Evolutionary conservation across 2,113 vertebrate genomes (phyloP).

Genomic region (Bufo bufo): DNA sequence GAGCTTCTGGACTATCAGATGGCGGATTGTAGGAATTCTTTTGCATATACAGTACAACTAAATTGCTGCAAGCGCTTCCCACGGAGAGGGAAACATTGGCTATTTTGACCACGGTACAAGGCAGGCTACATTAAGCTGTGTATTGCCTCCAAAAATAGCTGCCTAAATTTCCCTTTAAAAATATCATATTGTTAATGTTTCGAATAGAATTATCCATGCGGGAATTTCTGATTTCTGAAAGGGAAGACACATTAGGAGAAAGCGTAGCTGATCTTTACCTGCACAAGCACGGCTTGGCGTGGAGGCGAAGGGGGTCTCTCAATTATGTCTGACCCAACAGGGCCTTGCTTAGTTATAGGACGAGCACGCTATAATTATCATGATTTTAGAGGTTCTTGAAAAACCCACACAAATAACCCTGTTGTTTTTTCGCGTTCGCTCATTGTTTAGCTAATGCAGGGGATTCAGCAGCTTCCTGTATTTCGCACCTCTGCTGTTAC

Average conservation of each 20-base stretch:
- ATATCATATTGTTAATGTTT: slow-evolving; percentile 34
- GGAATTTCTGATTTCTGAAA: slow-evolving; percentile 34
- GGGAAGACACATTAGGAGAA: slow-evolving; percentile 50
- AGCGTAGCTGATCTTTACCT: slow-evolving; percentile 26
- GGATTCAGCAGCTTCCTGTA: slow-evolving; percentile 39
- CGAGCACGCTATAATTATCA: slow-evolving; percentile 51
- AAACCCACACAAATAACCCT: slow-evolving; percentile 59
- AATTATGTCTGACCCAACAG: slow-evolving; percentile 51
- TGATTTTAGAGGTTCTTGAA: slow-evolving; percentile 48
- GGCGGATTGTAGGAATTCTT: not conserved
- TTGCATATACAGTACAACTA: not conserved
- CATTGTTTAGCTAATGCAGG: slow-evolving; percentile 52
- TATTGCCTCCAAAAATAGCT: slow-evolving; percentile 50
- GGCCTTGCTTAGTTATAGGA: slow-evolving; percentile 38
- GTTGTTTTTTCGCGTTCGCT: slow-evolving; percentile 48
- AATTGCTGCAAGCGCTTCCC: not conserved
- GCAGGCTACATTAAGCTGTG: slow-evolving; percentile 25
- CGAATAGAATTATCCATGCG: slow-evolving; percentile 50
- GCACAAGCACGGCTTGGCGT: slow-evolving; percentile 17
- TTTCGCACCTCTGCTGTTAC: slow-evolving; percentile 46
- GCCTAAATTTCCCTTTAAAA: slow-evolving; percentile 34
- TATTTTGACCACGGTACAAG: slow-evolving; percentile 9
- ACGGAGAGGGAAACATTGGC: not conserved
- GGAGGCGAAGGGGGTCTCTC: slow-evolving; percentile 39
- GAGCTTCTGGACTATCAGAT: not conserved